phyloP scores from a whole-genome alignment of 1,140 invertebrate species.

The Drosophila pallidifrons region DNA sequence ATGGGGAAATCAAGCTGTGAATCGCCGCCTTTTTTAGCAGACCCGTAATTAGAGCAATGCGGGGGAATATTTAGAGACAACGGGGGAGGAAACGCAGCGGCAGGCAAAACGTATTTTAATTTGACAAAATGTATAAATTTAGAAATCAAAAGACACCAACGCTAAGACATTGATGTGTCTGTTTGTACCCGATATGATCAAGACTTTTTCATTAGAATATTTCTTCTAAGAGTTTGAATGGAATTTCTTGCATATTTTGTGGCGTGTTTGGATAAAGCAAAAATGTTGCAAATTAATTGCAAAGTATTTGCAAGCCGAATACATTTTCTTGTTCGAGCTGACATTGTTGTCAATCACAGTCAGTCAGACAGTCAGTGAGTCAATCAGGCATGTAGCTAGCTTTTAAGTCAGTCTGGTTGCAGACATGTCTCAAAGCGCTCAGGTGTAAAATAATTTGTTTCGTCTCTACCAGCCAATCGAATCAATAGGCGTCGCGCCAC shows the following conservation, averaged over 20 bases:
- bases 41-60: slow-evolving; percentile 61
- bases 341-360: slow-evolving; percentile 54
- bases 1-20: slow-evolving; percentile 33
- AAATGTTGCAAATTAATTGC: slow-evolving; percentile 5
- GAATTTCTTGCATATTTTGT: background rate
- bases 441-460: slow-evolving; percentile 80
- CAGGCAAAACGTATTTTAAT: slow-evolving; percentile 55
- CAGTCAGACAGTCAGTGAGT: slow-evolving; percentile 30
- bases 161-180: slow-evolving; percentile 27
- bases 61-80: background rate
- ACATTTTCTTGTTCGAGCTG: background rate
- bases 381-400: slow-evolving; percentile 19
- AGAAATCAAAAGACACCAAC: slow-evolving; percentile 61
- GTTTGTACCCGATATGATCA: slow-evolving; percentile 6
- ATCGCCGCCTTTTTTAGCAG: slow-evolving; percentile 30
- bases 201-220: too few relatives aligned
- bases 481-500: slow-evolving; percentile 54
- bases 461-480: slow-evolving; percentile 58
- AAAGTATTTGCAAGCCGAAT: slow-evolving; percentile 1
- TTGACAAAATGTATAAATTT: slow-evolving; percentile 53
- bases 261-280: background rate
- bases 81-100: slow-evolving; percentile 23
- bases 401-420: slow-evolving; percentile 47
- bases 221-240: background rate
- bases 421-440: slow-evolving; percentile 73